Evolutionary conservation across 2,113 vertebrate genomes (phyloP).

Genomic region (Chroicocephalus ridibundus): DNA sequence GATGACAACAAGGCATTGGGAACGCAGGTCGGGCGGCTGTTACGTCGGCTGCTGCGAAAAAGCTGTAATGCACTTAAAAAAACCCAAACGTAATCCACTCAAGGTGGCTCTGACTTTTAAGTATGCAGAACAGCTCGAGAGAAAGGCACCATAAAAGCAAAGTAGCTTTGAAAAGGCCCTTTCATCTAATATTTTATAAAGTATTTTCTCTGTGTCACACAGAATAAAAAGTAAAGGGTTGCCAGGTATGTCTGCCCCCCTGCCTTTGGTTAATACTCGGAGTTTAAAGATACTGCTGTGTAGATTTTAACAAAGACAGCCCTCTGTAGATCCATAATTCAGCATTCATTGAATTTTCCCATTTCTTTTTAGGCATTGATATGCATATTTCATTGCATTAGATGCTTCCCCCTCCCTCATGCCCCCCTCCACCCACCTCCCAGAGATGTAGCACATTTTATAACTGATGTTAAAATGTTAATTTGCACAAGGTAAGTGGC

Average conservation of each 20-base stretch:
- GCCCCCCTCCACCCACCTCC: slow-evolving; percentile 15
- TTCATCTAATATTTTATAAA: slow-evolving; percentile 76
- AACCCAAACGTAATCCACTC: slow-evolving; percentile 50
- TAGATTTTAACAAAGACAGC: slow-evolving; percentile 62
- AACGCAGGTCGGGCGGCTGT: slow-evolving; percentile 34
- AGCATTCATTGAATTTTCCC: slow-evolving; percentile 69
- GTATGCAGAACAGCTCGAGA: slow-evolving; percentile 71
- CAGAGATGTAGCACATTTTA: slow-evolving; percentile 68
- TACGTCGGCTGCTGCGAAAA: slow-evolving; percentile 39
- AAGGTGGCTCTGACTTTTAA: slow-evolving; percentile 77
- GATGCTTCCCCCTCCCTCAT: slow-evolving; percentile 50
- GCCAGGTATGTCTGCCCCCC: slow-evolving; percentile 62
- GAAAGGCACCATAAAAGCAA: slow-evolving; percentile 65
- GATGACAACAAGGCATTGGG: slow-evolving; percentile 66
- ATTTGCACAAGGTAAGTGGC: slow-evolving; percentile 71
- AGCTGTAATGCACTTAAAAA: slow-evolving; percentile 42
- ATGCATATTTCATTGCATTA: slow-evolving; percentile 71
- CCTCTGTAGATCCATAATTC: slow-evolving; percentile 72
- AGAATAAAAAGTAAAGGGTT: slow-evolving; percentile 65
- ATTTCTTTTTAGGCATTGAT: slow-evolving; percentile 70
- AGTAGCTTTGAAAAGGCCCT: slow-evolving; percentile 66
- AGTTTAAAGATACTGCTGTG: slow-evolving; percentile 60
- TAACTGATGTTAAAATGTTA: slow-evolving; percentile 75
- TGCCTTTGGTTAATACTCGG: slow-evolving; percentile 72
- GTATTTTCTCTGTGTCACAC: slow-evolving; percentile 62